Base-by-base conservation (phyloP, 2,113 vertebrate genomes). In the Emydura subglobosa region DNA sequence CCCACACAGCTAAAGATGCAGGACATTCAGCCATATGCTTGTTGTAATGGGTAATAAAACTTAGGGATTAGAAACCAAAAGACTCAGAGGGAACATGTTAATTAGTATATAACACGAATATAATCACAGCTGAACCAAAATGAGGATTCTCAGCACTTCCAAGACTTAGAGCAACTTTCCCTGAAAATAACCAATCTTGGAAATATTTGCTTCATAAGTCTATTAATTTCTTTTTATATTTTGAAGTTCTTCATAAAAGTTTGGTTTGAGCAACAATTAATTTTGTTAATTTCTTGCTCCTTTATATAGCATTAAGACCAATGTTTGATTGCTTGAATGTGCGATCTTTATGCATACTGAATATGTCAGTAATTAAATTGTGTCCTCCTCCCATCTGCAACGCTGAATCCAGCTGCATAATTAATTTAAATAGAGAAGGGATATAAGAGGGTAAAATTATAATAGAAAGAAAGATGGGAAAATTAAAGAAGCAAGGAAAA, bases 401-500 rank as follows among this genome's bases (percentile, higher is more conserved):
- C 91, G 91, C 82, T 44, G 83, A 57, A 74, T 91, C 51, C 61
- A 92, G 34, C 9, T 91, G 17, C 53, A 24, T 87, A 89, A 14
- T 44, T 86, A 74, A 31, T 10, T 72, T 57, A 88, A 81, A 76
- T 88, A 42, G 19, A 94, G 86, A 14, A 85, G 17, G 16, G 91
- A 95, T 84, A 22, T 4, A 2, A 39, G 25, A 91, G 85, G 21
- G 55, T 57, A 24, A 57, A 57, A 24, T 57, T 25, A 9, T 25
- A 47, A 49, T 49, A 49, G 55, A 93, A 91, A 84, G 49, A 91
- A 94, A 93, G 21, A 74, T 91, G 61, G 84, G 92, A 55, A 17
- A 74, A 57, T 27, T 57, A 27, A 57, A 29, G 87, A 39, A 82
- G 11, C 50, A 83, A 86, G 84, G 39, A 74, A 86, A 89, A 5